phyloP scores from a whole-genome alignment of 1,140 invertebrate genomes.

The Anoplophora glabripennis region DNA sequence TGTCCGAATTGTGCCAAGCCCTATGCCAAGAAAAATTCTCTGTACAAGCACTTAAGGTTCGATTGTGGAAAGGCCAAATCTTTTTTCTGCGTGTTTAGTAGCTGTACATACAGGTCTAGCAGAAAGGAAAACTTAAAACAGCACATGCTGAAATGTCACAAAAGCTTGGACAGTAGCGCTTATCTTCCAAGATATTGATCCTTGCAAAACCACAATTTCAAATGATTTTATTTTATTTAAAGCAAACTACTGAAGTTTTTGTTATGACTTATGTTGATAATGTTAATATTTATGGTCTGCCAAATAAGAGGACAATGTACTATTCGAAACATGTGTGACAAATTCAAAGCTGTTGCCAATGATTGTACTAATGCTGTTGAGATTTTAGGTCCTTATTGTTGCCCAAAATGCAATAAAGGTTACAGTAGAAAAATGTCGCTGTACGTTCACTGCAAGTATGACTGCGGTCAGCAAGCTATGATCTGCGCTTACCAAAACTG shows the following conservation, averaged over 20 bases:
- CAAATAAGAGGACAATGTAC: neutral
- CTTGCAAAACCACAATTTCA: neutral
- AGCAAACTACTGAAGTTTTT: neutral
- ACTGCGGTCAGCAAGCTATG: constrained; percentile 7
- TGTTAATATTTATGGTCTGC: neutral
- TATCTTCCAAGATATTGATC: neutral
- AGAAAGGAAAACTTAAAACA: constrained; percentile 32
- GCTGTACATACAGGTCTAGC: constrained; percentile 24
- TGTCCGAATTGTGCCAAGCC: constrained; percentile 13
- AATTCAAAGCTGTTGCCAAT: neutral
- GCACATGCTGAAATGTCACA: constrained; percentile 16
- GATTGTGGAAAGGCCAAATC: constrained; percentile 31
- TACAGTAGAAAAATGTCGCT: neutral
- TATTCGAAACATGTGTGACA: neutral
- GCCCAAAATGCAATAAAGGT: neutral
- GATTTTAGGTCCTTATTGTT: neutral
- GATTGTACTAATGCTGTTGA: neutral
- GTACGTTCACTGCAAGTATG: constrained; percentile 5
- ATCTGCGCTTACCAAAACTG: neutral
- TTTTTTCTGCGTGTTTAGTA: constrained; percentile 15
- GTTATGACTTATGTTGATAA: neutral
- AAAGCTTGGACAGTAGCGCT: neutral
- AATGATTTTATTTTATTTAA: neutral
- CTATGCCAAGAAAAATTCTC: constrained; percentile 23
- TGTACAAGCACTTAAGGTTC: constrained; percentile 26